Evolutionary conservation across 2,797 vertebrate species (phyloP).

Genomic region (Chaenodraco wilsoni): DNA sequence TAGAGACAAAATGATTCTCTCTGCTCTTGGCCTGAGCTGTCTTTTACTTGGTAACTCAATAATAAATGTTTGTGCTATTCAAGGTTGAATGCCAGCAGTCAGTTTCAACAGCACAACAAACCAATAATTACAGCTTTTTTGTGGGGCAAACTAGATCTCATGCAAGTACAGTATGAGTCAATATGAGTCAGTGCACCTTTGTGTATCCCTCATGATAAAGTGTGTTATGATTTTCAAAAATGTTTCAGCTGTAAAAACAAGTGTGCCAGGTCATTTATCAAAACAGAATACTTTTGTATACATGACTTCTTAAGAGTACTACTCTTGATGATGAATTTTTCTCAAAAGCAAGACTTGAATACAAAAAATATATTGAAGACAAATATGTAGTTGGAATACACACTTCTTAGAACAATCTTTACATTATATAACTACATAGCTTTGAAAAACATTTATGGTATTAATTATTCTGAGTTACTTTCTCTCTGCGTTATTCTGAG

Average conservation of each 20-base stretch:
- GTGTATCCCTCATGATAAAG: neutral
- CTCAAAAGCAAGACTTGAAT: neutral
- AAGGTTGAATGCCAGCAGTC: neutral
- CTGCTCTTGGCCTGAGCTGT: neutral
- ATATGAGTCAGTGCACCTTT: neutral
- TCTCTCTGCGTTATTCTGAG: neutral
- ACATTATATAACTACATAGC: neutral
- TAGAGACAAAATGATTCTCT: neutral
- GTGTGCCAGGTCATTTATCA: neutral
- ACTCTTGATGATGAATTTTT: neutral
- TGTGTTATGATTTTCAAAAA: constrained; percentile 6
- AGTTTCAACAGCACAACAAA: constrained; percentile 10
- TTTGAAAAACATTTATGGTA: neutral
- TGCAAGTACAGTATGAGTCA: neutral
- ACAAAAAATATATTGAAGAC: neutral
- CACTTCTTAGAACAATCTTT: neutral
- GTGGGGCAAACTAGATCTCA: neutral
- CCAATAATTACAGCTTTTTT: constrained; percentile 1
- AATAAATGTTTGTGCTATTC: constrained; percentile 24
- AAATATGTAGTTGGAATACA: neutral
- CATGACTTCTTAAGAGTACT: neutral
- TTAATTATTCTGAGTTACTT: neutral
- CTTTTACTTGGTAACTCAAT: neutral
- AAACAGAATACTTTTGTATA: neutral
- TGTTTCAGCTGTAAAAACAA: neutral